Evolutionary conservation across 2,113 vertebrate species (phyloP).

Genomic region (Heterochromis multidens): DNA sequence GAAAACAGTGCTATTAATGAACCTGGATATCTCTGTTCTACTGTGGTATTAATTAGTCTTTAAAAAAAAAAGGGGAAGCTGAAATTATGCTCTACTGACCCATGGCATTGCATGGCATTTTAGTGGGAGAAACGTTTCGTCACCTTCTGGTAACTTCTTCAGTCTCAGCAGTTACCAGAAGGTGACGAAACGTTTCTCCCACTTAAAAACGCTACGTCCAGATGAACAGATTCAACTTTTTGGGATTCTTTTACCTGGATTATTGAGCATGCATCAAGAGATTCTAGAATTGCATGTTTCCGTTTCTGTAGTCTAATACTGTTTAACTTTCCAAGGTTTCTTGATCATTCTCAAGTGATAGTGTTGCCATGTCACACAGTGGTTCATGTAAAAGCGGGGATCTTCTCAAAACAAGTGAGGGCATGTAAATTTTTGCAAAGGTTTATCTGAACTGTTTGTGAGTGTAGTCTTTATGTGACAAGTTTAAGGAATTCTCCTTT

Average conservation of each 20-base stretch:
- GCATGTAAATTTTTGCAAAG: not conserved
- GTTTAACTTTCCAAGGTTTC: not conserved
- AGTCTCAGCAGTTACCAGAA: too few species aligned
- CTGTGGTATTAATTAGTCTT: not conserved
- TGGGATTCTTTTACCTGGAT: too few species aligned
- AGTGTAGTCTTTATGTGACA: not conserved
- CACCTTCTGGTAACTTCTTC: too few species aligned
- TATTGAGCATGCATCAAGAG: too few species aligned
- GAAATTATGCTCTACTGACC: not conserved
- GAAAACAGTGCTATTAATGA: not conserved
- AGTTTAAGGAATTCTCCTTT: not conserved
- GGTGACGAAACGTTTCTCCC: too few species aligned
- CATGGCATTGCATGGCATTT: too few species aligned
- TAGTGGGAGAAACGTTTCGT: too few species aligned
- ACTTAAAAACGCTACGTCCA: too few species aligned
- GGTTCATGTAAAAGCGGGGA: not conserved
- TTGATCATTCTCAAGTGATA: not conserved
- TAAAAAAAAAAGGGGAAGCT: not conserved
- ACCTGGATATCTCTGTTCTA: not conserved
- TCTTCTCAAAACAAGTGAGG: not conserved
- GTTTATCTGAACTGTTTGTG: not conserved
- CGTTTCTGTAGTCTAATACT: not conserved
- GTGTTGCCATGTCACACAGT: too few species aligned
- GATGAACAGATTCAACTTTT: too few species aligned
- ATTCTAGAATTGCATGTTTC: fast-evolving